Percentiles rank a stretch among this genome's conserved stretches.
Conservation (phyloP, 2,888 invertebrate genomes). For the Exocentrus adspersus region DNA sequence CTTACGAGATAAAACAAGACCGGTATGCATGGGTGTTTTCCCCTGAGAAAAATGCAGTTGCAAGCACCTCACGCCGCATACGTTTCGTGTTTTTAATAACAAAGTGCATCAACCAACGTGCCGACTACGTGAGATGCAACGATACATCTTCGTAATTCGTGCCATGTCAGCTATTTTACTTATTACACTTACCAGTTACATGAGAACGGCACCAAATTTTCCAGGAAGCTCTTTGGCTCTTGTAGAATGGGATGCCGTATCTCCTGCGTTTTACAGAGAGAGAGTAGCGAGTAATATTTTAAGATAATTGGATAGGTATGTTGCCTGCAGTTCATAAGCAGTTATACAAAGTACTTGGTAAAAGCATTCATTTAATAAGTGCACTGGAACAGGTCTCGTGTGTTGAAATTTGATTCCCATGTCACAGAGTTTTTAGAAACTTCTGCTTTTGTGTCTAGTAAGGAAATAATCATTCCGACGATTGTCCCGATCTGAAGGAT, state of each 20-base stretch:
- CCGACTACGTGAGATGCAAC: constrained; percentile 9
- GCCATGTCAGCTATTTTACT: constrained; percentile 26
- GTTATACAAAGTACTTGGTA: not conserved
- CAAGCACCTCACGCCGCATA: not conserved
- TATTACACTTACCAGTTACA: constrained; percentile 19
- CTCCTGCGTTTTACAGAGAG: not conserved
- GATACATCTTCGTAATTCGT: constrained; percentile 24
- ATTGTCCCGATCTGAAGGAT: too few relatives aligned
- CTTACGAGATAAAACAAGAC: too few relatives aligned
- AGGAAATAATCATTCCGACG: too few relatives aligned
- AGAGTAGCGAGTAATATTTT: not conserved
- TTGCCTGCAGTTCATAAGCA: not conserved
- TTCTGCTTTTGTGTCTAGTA: too few relatives aligned
- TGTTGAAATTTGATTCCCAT: not conserved
- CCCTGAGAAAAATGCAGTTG: not conserved
- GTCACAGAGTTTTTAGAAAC: not conserved
- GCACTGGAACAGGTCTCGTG: not conserved
- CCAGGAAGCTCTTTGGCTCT: too few relatives aligned
- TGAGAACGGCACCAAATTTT: not conserved
- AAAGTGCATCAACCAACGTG: not conserved
- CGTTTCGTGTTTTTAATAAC: not conserved
- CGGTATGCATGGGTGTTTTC: not conserved
- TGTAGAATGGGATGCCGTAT: too few relatives aligned
- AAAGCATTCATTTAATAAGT: not conserved
- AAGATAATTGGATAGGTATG: not conserved